These are phyloP conservation scores for Netelia fuscicornis DNA, from an alignment of 2,888 invertebrate genomes.

Conservation along the genomic window DNA sequence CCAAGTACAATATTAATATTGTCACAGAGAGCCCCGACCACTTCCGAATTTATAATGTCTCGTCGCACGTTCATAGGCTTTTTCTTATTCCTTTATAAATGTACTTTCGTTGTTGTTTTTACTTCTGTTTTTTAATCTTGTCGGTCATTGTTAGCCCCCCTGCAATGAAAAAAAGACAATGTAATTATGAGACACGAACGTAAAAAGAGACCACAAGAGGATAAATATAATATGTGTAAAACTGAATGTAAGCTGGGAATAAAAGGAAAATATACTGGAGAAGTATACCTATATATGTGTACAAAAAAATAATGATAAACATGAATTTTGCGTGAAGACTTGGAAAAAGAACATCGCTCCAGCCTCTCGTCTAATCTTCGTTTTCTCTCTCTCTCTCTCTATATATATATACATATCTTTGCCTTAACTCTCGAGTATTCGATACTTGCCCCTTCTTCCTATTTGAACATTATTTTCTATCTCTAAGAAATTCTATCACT, in stretches of 20 bases:
- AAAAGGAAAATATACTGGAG: conserved; percentile 60
- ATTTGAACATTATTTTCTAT: conserved; percentile 1
- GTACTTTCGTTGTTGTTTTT: conserved; percentile 1
- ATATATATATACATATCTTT: not conserved
- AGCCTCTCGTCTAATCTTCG: conserved; percentile 41
- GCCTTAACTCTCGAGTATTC: conserved; percentile 3
- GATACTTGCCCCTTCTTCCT: conserved; percentile 1
- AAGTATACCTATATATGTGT: conserved; percentile 51
- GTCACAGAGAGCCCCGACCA: conserved; percentile 56
- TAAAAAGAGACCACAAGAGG: conserved; percentile 60
- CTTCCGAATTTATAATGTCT: conserved; percentile 15
- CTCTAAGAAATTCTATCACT: conserved; percentile 6
- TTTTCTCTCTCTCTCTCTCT: conserved; percentile 19
- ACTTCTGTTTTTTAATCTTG: not conserved
- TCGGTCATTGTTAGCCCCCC: conserved; percentile 38
- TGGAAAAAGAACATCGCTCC: conserved; percentile 30
- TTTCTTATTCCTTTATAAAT: conserved; percentile 13
- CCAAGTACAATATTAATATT: conserved; percentile 25
- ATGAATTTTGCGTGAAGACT: conserved; percentile 37
- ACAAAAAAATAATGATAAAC: conserved; percentile 41
- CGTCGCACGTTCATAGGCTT: conserved; percentile 32
- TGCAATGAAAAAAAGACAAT: conserved; percentile 47
- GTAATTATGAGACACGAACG: conserved; percentile 63
- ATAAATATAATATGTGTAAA: conserved; percentile 70
- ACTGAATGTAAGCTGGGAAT: conserved; percentile 74